Conservation (phyloP, 2,888 invertebrate genomes). For the Trypoxylon attenuatum region DNA sequence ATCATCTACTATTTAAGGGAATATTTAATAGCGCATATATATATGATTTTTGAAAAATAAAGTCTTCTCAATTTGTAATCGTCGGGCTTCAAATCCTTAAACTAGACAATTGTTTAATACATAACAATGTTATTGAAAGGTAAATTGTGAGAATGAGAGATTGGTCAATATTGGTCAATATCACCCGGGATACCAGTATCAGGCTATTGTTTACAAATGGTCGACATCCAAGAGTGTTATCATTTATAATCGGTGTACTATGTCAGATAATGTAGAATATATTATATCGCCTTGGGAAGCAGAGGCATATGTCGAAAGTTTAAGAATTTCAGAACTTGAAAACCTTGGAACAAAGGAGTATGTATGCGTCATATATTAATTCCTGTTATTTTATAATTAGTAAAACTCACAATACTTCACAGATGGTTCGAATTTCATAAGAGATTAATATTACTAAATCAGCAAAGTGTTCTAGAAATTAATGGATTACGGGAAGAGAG, state of each 20-base stretch:
- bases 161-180: not conserved
- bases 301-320: conserved; percentile 84
- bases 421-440: conserved; percentile 91
- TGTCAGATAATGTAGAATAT: conserved; percentile 59
- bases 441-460: conserved; percentile 88
- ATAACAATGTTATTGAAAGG: not conserved
- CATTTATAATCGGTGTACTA: conserved; percentile 22
- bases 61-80: too few relatives aligned
- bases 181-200: conserved; percentile 22
- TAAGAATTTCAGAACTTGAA: conserved; percentile 80
- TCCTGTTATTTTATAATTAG: not conserved
- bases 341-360: conserved; percentile 81
- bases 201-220: conserved; percentile 67
- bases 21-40: too few relatives aligned
- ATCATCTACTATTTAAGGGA: too few relatives aligned
- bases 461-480: conserved; percentile 91
- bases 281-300: conserved; percentile 83
- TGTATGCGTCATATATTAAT: conserved; percentile 27
- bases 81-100: too few relatives aligned
- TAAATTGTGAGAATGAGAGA: not conserved
- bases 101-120: too few relatives aligned
- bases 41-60: too few relatives aligned
- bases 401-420: conserved; percentile 34
- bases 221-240: conserved; percentile 11
- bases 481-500: conserved; percentile 86